phyloP scores from a whole-genome alignment of 23 tunicate species.

The Corella eumyota region DNA sequence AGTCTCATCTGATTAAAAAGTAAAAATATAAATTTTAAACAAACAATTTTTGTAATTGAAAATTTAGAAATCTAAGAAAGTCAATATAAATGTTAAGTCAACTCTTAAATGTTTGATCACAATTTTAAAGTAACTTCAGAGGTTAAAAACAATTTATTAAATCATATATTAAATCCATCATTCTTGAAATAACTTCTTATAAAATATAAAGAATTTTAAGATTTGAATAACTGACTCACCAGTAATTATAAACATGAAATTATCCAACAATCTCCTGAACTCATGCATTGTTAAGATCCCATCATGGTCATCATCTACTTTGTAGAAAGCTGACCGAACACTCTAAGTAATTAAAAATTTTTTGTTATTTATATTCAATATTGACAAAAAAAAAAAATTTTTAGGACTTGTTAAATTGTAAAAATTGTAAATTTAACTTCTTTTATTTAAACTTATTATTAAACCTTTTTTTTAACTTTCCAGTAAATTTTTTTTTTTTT shows the following conservation, averaged over 20 bases:
- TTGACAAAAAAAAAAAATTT: background rate
- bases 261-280: conserved; percentile 66
- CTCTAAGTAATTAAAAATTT: conserved; percentile 24
- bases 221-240: too few species aligned
- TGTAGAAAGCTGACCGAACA: conserved; percentile 64
- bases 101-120: too few species aligned
- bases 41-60: background rate
- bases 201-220: too few species aligned
- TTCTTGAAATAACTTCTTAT: too few species aligned
- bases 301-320: conserved; percentile 78
- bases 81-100: too few species aligned
- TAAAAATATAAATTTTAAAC: background rate
- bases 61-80: too few species aligned
- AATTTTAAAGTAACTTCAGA: too few species aligned
- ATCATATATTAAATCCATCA: too few species aligned
- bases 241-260: conserved; percentile 81
- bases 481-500: too few species aligned
- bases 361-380: background rate
- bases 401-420: background rate
- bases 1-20: conserved; percentile 61
- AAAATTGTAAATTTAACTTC: background rate
- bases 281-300: conserved; percentile 65
- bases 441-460: too few species aligned
- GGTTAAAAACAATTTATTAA: too few species aligned
- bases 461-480: too few species aligned